Percentiles rank a stretch among this genome's conserved stretches.
phyloP scores from a whole-genome alignment of 2,888 invertebrate species.

The Calameuta pallipes region DNA sequence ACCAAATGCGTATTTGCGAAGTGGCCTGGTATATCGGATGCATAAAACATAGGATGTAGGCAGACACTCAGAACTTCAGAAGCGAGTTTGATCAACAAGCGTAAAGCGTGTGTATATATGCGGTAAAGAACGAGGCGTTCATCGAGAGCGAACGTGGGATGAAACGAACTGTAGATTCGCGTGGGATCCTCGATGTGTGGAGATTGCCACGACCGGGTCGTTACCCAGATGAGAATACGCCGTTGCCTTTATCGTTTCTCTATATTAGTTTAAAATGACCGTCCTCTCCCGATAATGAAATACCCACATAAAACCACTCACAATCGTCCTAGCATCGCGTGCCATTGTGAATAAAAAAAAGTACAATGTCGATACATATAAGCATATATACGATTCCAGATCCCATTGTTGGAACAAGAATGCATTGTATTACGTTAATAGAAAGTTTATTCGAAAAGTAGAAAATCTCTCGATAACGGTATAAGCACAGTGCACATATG shows the following conservation, averaged over 20 bases:
- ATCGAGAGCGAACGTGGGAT: constrained; percentile 48
- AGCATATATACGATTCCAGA: background rate
- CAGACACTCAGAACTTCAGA: constrained; percentile 36
- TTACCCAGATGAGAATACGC: constrained; percentile 45
- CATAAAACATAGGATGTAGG: constrained; percentile 19
- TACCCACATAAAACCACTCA: background rate
- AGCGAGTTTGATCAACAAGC: constrained; percentile 38
- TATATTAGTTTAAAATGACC: background rate
- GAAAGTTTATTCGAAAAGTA: background rate
- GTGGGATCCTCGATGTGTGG: constrained; percentile 53
- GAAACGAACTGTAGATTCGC: constrained; percentile 35
- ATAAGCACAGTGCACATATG: background rate
- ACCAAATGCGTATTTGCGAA: constrained; percentile 3
- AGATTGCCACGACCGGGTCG: constrained; percentile 44
- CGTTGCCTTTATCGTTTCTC: background rate
- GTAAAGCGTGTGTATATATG: constrained; percentile 32
- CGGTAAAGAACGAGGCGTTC: constrained; percentile 33
- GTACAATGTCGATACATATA: background rate
- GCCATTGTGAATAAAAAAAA: background rate
- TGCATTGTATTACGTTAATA: background rate
- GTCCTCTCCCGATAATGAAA: background rate
- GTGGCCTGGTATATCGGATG: constrained; percentile 7
- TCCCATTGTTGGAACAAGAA: background rate
- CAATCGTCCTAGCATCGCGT: background rate
- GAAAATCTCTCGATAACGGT: background rate